A percentile compares a stretch with the other conserved stretches of the same genome.
Evolutionary conservation across 2,113 vertebrate species (phyloP).

Genomic region (Castor canadensis): DNA sequence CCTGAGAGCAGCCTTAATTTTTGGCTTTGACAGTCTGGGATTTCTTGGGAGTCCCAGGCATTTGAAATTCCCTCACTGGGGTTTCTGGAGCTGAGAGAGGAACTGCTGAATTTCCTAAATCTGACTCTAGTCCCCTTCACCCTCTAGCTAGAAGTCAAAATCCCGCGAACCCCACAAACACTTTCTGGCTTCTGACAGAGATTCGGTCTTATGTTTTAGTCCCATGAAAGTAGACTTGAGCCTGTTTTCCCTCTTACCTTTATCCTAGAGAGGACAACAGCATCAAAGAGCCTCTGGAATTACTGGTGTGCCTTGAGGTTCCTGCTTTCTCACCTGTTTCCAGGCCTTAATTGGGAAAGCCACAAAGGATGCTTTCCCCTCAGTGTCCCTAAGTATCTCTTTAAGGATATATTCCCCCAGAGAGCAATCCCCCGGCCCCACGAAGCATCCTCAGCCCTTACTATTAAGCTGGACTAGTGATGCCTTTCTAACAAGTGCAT

Average conservation of each 20-base stretch:
- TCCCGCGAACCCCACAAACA: constrained; percentile 40
- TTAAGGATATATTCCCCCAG: constrained; percentile 14
- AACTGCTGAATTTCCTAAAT: constrained; percentile 65
- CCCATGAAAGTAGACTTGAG: background rate
- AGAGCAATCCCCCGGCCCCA: background rate
- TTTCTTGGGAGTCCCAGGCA: constrained; percentile 66
- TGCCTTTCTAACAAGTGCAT: constrained; percentile 19
- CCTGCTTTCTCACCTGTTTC: constrained; percentile 19
- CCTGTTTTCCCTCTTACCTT: constrained; percentile 37
- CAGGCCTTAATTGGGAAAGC: constrained; percentile 22
- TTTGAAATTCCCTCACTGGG: constrained; percentile 78
- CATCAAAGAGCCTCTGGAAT: constrained; percentile 30
- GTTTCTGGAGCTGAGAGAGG: constrained; percentile 60
- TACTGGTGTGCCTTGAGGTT: background rate
- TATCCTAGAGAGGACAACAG: constrained; percentile 18
- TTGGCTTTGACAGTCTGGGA: constrained; percentile 60
- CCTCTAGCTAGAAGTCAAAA: constrained; percentile 39
- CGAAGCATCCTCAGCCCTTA: constrained; percentile 13
- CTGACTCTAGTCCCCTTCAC: constrained; percentile 11
- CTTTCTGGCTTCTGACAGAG: constrained; percentile 21
- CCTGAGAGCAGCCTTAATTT: constrained; percentile 50
- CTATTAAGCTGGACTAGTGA: background rate
- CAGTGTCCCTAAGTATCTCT: background rate
- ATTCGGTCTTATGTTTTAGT: constrained; percentile 30
- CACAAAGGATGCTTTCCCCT: constrained; percentile 25